Percentiles rank a stretch among this genome's conserved stretches.
Conservation (phyloP, 1,140 invertebrate species). For the Aricia agestis region DNA sequence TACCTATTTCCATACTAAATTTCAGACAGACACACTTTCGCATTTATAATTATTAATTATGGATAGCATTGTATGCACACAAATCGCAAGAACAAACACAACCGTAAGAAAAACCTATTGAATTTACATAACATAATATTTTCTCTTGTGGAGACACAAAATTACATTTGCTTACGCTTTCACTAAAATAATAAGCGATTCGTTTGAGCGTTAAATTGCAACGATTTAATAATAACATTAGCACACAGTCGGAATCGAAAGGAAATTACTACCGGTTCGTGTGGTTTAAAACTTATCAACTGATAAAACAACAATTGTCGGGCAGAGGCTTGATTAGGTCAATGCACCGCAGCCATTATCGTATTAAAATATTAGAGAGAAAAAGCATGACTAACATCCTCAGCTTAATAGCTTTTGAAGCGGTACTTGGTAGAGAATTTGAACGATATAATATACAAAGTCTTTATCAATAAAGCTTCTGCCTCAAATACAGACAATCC, state of each 20-base stretch:
- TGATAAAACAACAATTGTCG: not conserved
- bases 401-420: not conserved
- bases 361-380: constrained; percentile 1
- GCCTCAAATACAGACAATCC: not conserved
- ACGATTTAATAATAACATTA: constrained; percentile 27
- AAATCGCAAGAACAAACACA: not conserved
- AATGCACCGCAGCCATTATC: not conserved
- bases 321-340: not conserved
- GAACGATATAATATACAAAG: too few species aligned
- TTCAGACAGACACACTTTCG: too few species aligned
- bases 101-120: constrained; percentile 4
- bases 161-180: constrained; percentile 22
- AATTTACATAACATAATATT: constrained; percentile 13
- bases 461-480: not conserved
- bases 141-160: constrained; percentile 18
- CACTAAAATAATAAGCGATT: constrained; percentile 27
- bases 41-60: too few species aligned
- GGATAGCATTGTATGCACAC: not conserved
- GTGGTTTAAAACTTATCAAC: constrained; percentile 11
- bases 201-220: constrained; percentile 33
- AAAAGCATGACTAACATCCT: not conserved
- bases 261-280: constrained; percentile 30
- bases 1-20: too few species aligned
- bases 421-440: too few species aligned
- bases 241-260: constrained; percentile 20